Base-by-base conservation (phyloP, 2,888 invertebrate genomes). In the Dynastes maya region DNA sequence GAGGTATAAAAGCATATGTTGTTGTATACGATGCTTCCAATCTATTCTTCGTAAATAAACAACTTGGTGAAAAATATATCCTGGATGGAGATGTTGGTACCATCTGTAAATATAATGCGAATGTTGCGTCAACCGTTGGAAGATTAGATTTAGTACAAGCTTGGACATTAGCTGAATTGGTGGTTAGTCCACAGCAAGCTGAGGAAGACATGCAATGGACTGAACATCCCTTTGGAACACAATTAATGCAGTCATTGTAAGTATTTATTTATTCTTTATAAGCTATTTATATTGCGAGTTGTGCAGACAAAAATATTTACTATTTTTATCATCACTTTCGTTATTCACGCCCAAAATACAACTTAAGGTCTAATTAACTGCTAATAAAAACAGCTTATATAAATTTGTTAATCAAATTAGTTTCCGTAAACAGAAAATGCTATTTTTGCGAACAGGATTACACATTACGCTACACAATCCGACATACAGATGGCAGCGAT, bases 401-500 rank as follows among this genome's bases (percentile, higher is more conserved):
- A 2, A 55, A 3, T 55, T 58, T 22, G 6, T 58, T 58, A 58
- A 22, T 22, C 16, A 45, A 58, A 16, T n/a, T 2, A 16, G 16
- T 58, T 58, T 58, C 5, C n/a, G 55, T 58, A 58, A 58, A 58
- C 55, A 22, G n/a, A 58, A 13, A 16, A 1, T 40, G 11, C 16
- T 67, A 65, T 67, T 65, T 45, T 81, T 85, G 80, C 55, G 55
- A 58, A 58, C 88, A 95, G 95, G 86, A 96, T 96, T 85, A 91
- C 93, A 67, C 95, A 96, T 88, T 96, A 95, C 87, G 95, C 96
- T 0, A 91, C 92, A 82, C 92, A 94, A 75, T 92, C 94, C 5
- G 98, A 98, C 88, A 91, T 98, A 16, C 98, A 98, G 90, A 98
- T 96, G 88, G 96, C 98, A 2, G 98, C 97, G 1, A 96, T 98